phyloP scores from a whole-genome alignment of 2,888 invertebrate genomes.

The Dioctria rufipes region DNA sequence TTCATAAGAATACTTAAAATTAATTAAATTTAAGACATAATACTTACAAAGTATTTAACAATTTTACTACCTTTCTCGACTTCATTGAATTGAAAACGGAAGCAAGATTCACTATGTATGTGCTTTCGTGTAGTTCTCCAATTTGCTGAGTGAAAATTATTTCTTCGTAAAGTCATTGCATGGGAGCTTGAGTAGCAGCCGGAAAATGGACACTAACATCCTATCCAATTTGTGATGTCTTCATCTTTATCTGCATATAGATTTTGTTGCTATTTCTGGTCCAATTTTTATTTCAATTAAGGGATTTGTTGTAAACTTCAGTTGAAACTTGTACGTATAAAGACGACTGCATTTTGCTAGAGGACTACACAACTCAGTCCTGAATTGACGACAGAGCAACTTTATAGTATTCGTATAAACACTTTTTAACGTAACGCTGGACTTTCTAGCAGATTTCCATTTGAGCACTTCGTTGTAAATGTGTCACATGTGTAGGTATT shows the following conservation, averaged over 20 bases:
- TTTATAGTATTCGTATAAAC: background rate
- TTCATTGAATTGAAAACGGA: background rate
- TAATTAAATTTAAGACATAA: background rate
- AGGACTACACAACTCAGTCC: background rate
- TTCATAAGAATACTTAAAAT: background rate
- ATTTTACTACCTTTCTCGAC: background rate
- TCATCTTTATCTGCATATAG: background rate
- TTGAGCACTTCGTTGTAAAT: background rate
- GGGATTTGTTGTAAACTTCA: background rate
- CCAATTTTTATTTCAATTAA: background rate
- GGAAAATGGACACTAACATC: background rate
- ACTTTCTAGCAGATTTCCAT: slow-evolving; percentile 6
- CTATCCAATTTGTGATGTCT: background rate
- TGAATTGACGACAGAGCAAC: background rate
- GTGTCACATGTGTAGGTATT: background rate
- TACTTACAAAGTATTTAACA: background rate
- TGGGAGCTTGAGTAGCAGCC: background rate
- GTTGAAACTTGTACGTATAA: background rate
- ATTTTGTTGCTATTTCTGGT: background rate
- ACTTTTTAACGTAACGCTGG: slow-evolving; percentile 4
- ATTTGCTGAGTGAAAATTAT: background rate
- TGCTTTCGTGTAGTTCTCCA: no score
- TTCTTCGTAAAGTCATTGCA: background rate
- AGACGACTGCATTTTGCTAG: background rate
- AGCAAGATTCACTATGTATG: background rate